Base-by-base conservation (phyloP, 2,888 invertebrate species). In the Chloroclystis v-ata region DNA sequence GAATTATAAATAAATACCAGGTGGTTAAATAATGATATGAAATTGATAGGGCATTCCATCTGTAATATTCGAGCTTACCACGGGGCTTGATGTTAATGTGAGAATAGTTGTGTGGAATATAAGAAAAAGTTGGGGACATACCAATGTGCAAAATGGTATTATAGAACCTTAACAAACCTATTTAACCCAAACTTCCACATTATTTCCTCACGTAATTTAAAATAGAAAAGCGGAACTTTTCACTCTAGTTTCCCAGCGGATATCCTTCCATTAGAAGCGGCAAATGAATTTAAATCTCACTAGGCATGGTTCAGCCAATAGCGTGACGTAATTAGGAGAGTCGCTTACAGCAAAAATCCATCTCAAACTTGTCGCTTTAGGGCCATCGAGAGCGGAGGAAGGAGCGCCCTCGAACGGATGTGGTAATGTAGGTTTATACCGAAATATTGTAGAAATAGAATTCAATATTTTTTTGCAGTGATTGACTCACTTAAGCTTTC, bases 291-390 rank as follows among this genome's bases (percentile, higher is more conserved):
- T 68, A 71, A 65, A 67, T 61, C 67, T 65, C 58, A 63, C 67
- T 63, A 58, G 56, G 47, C 60, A 52, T 61, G 72, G 82, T 82
- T 66, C 65, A 68, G 63, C 75, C 82, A 75, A 83, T 84, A 82
- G 73, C 72, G 64, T 62, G 37, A 63, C 55, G 66, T 76, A 75
- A 76, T 78, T 78, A 82, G 67, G 71, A 74, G 66, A 61, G 67
- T 63, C 56, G 72, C 69, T 59, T 69, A 87, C 86, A 87, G 77
- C 86, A 87, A 87, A 87, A 87, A 87, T 87, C 86, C 86, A 87
- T 87, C 85, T 81, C 72, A 56, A 79, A 83, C 77, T 83, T 81
- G 78, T 72, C 83, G 73, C 83, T 82, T 85, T 78, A 85, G 83
- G 85, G 86, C 78, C 74, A 79, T 82, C 67, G 52, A 53, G 82